A percentile compares a stretch with the other conserved stretches of the same genome.
phyloP scores from a whole-genome alignment of 2,113 vertebrate species.

The Formicarius rufipectus region DNA sequence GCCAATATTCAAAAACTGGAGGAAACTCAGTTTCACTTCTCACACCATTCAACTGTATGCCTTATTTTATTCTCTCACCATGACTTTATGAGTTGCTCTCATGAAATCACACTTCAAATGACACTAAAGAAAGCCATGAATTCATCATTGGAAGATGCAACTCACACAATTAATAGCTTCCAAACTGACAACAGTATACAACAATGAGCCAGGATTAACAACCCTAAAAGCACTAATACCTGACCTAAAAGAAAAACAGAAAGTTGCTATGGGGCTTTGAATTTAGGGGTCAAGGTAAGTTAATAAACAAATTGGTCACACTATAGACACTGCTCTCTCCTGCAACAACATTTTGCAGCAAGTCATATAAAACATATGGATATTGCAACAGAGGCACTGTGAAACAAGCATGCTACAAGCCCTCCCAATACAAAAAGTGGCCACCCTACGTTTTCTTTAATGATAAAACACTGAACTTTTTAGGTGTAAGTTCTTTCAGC shows the following conservation, averaged over 20 bases:
- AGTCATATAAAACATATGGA: background rate
- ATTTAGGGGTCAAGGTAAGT: background rate
- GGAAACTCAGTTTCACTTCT: background rate
- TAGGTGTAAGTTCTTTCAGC: background rate
- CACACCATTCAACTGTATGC: background rate
- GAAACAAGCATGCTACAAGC: background rate
- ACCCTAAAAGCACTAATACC: background rate
- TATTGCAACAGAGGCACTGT: background rate
- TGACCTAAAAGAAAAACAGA: background rate
- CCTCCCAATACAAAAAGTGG: background rate
- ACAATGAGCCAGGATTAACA: background rate
- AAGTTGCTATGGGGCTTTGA: background rate
- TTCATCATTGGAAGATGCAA: background rate
- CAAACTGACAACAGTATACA: background rate
- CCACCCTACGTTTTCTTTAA: background rate
- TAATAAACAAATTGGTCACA: background rate
- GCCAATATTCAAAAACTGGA: background rate
- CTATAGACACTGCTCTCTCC: background rate
- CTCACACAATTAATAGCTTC: background rate
- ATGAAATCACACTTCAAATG: background rate
- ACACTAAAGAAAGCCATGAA: background rate
- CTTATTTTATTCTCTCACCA: background rate
- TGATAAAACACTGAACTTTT: background rate
- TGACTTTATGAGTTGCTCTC: background rate
- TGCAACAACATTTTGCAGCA: background rate